phyloP scores from a whole-genome alignment of 2,113 vertebrate species.

The Onychorhynchus coronatus region DNA sequence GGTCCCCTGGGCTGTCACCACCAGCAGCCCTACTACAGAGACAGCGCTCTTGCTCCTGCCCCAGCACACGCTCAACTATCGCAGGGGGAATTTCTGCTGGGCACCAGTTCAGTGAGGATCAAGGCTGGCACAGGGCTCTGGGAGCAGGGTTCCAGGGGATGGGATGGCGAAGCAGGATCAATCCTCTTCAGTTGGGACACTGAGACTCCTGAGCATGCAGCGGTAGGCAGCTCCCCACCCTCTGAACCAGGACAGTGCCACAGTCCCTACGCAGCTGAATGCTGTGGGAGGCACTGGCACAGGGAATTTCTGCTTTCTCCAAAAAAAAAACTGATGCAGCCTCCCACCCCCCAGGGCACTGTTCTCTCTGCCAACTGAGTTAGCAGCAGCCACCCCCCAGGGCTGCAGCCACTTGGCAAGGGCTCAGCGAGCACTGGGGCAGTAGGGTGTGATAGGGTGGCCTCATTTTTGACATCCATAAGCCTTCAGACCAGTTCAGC shows the following conservation, averaged over 20 bases:
- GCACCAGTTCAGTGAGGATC: neutral
- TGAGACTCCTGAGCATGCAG: neutral
- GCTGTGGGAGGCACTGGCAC: neutral
- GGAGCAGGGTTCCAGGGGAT: neutral
- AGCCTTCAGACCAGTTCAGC: neutral
- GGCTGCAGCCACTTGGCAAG: neutral
- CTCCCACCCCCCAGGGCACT: neutral
- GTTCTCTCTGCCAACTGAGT: neutral
- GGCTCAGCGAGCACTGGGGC: neutral
- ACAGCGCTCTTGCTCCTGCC: neutral
- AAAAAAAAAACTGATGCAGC: neutral
- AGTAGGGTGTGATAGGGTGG: neutral
- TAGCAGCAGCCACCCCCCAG: neutral
- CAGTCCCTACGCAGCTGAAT: rapidly evolving
- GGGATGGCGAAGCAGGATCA: neutral
- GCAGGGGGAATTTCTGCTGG: neutral
- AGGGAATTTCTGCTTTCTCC: neutral
- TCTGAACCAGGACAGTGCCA: neutral
- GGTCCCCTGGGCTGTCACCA: neutral
- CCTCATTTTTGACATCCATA: neutral
- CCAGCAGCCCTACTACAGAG: neutral
- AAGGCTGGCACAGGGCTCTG: neutral
- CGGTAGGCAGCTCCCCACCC: neutral
- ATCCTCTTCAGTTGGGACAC: neutral
- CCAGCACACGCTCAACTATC: neutral